These are phyloP conservation scores for Muscidifurax raptorellus DNA, from an alignment of 1,140 invertebrate species.

Conservation along the genomic window DNA sequence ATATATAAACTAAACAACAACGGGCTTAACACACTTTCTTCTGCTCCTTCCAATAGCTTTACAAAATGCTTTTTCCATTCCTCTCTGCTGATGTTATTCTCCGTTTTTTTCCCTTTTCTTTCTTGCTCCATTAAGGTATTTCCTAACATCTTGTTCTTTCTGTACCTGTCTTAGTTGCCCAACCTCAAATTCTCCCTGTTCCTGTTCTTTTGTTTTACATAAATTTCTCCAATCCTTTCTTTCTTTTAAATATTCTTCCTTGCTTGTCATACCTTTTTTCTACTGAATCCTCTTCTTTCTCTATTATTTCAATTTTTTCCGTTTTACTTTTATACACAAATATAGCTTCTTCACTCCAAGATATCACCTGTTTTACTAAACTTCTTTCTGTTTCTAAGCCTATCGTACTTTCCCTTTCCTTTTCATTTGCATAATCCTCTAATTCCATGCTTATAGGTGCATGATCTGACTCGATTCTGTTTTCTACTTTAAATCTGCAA, in stretches of 20 bases:
- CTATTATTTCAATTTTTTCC: no score
- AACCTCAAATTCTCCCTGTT: not conserved
- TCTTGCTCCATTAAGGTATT: no score
- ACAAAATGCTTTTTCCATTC: no score
- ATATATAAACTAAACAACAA: conserved; percentile 27
- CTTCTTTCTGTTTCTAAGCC: no score
- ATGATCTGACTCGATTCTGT: conserved; percentile 18
- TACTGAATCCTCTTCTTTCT: no score
- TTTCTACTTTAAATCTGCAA: not conserved
- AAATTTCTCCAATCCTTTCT: conserved; percentile 10
- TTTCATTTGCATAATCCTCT: no score
- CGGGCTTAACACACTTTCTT: conserved; percentile 24
- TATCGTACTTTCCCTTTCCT: no score
- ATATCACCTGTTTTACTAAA: no score
- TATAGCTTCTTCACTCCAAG: no score
- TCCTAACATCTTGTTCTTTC: not conserved
- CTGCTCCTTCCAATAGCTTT: not conserved
- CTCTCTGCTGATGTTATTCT: no score
- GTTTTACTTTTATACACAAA: no score
- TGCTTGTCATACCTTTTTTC: not conserved
- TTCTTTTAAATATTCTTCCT: conserved; percentile 20
- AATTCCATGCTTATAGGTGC: not conserved
- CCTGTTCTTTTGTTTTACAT: conserved; percentile 2
- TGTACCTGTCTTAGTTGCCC: not conserved
- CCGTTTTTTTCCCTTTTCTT: no score